Conservation (phyloP, 2,888 invertebrate genomes). For the Mesoligia furuncula region DNA sequence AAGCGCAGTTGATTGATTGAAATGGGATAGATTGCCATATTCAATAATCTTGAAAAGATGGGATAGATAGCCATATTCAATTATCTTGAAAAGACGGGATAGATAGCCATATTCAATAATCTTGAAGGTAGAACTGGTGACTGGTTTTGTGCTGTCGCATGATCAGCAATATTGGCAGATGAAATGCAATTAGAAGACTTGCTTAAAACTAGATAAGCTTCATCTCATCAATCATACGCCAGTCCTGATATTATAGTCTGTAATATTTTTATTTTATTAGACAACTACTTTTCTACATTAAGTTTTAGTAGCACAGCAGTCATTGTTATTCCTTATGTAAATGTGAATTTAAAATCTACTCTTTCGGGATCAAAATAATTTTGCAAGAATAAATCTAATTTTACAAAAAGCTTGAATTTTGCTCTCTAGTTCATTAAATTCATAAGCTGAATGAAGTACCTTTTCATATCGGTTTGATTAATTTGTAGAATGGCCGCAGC, state of each 20-base stretch:
- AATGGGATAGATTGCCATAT: not conserved
- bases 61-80: too few relatives aligned
- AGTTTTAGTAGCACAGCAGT: not conserved
- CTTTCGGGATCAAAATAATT: not conserved
- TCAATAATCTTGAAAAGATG: too few relatives aligned
- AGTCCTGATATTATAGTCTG: not conserved
- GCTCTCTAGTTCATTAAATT: not conserved
- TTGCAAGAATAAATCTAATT: not conserved
- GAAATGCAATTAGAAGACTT: not conserved
- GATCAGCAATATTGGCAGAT: not conserved
- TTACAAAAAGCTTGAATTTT: not conserved
- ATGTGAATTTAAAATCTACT: not conserved
- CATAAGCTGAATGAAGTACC: slow-evolving; percentile 11
- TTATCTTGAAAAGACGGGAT: too few relatives aligned
- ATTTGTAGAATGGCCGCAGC: slow-evolving; percentile 9
- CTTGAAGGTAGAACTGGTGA: not conserved
- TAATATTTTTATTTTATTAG: not conserved
- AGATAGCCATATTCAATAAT: not conserved
- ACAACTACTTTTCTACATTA: not conserved
- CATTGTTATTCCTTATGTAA: not conserved
- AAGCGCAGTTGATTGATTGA: not conserved
- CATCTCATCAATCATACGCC: not conserved
- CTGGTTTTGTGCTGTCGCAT: not conserved
- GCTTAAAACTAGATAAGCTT: not conserved
- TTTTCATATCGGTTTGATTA: slow-evolving; percentile 11